Evolutionary conservation across 1,140 invertebrate species (phyloP).

Genomic region (Druon quercuslanigerum): DNA sequence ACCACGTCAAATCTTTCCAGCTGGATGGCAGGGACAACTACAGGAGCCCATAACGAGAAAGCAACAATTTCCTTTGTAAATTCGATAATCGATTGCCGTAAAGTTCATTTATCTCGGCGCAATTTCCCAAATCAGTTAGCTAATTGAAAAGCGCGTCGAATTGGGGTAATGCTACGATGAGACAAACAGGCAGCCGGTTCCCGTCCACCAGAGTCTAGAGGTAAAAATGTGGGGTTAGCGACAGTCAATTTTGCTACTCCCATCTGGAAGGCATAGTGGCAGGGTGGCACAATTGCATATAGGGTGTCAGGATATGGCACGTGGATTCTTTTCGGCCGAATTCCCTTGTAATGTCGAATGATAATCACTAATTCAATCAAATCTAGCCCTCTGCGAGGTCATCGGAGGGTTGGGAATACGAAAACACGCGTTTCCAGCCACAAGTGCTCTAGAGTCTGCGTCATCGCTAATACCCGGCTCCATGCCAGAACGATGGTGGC

Average conservation of each 20-base stretch:
- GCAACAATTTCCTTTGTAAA: neutral
- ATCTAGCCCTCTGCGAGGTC: conserved; percentile 36
- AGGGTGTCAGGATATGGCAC: neutral
- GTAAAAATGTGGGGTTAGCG: neutral
- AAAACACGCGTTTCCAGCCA: conserved; percentile 62
- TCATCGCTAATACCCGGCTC: conserved; percentile 67
- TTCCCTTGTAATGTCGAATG: conserved; percentile 34
- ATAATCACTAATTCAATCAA: conserved; percentile 58
- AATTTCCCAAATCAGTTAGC: conserved; percentile 55
- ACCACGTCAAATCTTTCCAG: too few species aligned
- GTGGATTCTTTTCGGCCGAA: conserved; percentile 27
- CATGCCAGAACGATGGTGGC: conserved; percentile 53
- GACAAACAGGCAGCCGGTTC: neutral
- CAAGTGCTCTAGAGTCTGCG: conserved; percentile 59
- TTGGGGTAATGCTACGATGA: conserved; percentile 46
- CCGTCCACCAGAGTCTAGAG: neutral
- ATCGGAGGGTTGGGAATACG: conserved; percentile 46
- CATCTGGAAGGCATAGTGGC: neutral
- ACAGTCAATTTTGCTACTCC: conserved; percentile 24
- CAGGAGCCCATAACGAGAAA: neutral
- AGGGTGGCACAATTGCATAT: too few species aligned
- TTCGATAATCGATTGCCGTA: neutral
- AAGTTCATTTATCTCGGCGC: conserved; percentile 35
- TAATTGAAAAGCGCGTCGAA: conserved; percentile 53
- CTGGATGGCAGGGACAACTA: too few species aligned